These are phyloP conservation scores for Melanargia galathea DNA, from an alignment of 2,888 invertebrate genomes.

Conservation along the genomic window DNA sequence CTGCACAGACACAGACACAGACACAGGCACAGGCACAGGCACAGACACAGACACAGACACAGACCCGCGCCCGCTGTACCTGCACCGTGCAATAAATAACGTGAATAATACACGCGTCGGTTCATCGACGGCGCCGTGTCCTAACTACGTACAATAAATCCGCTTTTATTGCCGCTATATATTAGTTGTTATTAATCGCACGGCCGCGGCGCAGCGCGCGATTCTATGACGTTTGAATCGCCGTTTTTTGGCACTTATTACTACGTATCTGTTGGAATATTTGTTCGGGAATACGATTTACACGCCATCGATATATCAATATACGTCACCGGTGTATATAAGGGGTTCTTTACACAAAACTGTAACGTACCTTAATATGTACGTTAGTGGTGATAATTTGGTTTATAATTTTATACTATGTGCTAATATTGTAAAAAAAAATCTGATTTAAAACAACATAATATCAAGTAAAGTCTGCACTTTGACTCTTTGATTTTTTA, in stretches of 20 bases:
- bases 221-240: constrained; percentile 9
- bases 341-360: not conserved
- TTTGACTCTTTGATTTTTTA: too few relatives aligned
- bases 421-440: too few relatives aligned
- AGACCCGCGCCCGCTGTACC: not conserved
- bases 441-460: too few relatives aligned
- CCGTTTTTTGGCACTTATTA: constrained; percentile 6
- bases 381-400: too few relatives aligned
- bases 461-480: too few relatives aligned
- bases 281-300: not conserved
- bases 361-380: not conserved
- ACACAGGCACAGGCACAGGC: too few relatives aligned
- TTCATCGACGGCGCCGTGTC: not conserved
- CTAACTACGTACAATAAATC: not conserved
- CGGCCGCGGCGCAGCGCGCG: not conserved
- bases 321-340: not conserved
- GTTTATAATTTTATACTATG: too few relatives aligned
- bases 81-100: not conserved
- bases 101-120: not conserved
- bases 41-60: too few relatives aligned
- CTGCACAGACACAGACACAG: too few relatives aligned
- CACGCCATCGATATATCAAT: not conserved
- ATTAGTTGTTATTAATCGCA: not conserved
- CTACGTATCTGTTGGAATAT: not conserved
- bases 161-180: constrained; percentile 3